Evolutionary conservation across 2,113 vertebrate species (phyloP).

Genomic region (Hyperoodon ampullatus): DNA sequence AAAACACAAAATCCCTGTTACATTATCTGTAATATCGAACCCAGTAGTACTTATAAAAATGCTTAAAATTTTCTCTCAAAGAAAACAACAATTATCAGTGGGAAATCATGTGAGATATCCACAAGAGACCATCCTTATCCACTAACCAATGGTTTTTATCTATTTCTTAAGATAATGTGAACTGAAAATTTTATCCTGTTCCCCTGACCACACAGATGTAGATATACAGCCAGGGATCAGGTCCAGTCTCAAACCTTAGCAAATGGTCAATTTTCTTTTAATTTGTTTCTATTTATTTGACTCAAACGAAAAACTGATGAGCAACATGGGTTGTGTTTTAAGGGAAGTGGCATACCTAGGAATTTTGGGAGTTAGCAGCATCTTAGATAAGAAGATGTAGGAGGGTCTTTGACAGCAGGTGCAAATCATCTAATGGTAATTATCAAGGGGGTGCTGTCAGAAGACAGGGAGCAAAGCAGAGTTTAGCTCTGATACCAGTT

Average conservation of each 20-base stretch:
- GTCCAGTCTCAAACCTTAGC: neutral
- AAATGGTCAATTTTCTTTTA: neutral
- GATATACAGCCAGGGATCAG: neutral
- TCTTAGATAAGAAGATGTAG: neutral
- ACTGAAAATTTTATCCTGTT: neutral
- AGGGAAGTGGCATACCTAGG: constrained; percentile 13
- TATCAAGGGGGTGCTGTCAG: neutral
- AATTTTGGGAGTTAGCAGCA: constrained; percentile 56
- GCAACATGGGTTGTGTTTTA: neutral
- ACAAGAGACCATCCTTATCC: neutral
- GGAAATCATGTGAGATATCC: neutral
- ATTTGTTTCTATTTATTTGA: neutral
- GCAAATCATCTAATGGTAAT: constrained; percentile 22
- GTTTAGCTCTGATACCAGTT: neutral
- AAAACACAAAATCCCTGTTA: neutral
- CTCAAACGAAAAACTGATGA: neutral
- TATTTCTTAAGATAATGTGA: neutral
- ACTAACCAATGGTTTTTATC: neutral
- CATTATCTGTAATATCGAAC: neutral
- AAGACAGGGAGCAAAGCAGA: neutral
- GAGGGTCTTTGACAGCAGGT: constrained; percentile 35
- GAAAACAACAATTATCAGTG: neutral
- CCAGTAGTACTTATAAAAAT: neutral
- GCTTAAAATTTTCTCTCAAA: neutral
- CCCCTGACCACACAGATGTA: neutral